Percentiles rank a stretch among this genome's conserved stretches.
These are phyloP conservation scores for Pempheris klunzingeri DNA, from an alignment of 2,797 vertebrate species.

Conservation along the genomic window DNA sequence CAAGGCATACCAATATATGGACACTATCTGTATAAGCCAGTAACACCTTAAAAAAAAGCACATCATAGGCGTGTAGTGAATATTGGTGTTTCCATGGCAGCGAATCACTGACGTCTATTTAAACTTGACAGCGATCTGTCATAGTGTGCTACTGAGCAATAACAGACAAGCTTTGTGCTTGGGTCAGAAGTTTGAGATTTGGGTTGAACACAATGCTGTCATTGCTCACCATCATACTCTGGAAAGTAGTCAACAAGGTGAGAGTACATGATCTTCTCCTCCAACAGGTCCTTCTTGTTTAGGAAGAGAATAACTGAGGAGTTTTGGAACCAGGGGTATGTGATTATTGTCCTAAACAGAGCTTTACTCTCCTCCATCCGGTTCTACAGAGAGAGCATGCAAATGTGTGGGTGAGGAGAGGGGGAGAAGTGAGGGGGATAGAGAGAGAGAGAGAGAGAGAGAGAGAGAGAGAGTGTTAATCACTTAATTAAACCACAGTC, in stretches of 20 bases:
- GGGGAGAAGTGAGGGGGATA: conserved; percentile 3
- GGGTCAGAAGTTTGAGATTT: neutral
- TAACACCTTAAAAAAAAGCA: neutral
- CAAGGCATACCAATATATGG: neutral
- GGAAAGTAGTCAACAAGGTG: conserved; percentile 99
- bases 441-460: conserved; percentile 3
- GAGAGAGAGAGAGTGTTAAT: conserved; percentile 32
- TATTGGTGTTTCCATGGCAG: neutral
- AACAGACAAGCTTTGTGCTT: neutral
- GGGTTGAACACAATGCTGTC: neutral
- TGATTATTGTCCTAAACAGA: conserved; percentile 98
- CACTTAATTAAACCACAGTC: conserved; percentile 66
- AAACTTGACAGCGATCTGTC: neutral
- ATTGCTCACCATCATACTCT: conserved; percentile 93
- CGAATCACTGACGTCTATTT: neutral
- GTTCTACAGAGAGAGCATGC: conserved; percentile 85
- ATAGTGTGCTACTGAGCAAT: neutral
- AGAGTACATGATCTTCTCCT: conserved; percentile 98
- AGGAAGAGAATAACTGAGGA: conserved; percentile 99
- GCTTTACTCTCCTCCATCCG: conserved; percentile 99
- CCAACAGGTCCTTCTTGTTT: conserved; percentile 98
- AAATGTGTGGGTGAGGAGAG: neutral
- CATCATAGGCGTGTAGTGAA: neutral
- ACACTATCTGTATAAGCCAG: neutral
- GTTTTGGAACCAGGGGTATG: conserved; percentile 99